Evolutionary conservation across 2,797 vertebrate genomes (phyloP), one percentile per base, ranked within the genome.

Genomic region (Thunnus albacares): DNA sequence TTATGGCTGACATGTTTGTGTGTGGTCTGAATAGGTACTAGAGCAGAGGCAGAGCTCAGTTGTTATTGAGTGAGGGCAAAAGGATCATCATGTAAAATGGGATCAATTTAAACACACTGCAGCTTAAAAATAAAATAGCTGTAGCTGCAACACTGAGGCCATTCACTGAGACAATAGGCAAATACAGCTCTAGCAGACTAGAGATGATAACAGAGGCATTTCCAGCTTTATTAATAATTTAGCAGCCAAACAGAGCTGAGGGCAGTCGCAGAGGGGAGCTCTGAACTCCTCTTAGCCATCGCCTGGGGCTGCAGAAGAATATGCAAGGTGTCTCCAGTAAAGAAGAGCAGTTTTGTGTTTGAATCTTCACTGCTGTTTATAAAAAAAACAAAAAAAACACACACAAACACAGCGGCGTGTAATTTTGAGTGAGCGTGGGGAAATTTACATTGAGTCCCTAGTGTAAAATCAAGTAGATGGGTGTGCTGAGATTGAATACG

Each of bases 181-280:
- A 93, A 94, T 81, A 86, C 81, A 80, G 80, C 71, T 75, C 60
- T 14, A 11, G 59, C 81, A 85, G 81, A 90, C 81, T 62, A 61
- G 71, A 81, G 84, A 89, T 77, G 87, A 92, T 93, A 94, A 90
- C 89, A 82, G 80, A 85, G 85, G 91, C 90, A 87, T 92, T 93
- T 90, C 79, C 81, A 79, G 87, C 84, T 75, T 86, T 90, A 93
- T 95, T 90, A 95, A 96, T 95, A 95, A 94, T 95, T 94, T 91
- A 96, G 74, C 77, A 86, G 87, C 80, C 84, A 93, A 94, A 93
- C 90, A 89, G 84, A 93, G 92, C 85, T 75, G 75, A 89, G 83
- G 89, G 87, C 89, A 87, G 91, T 83, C 64, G 38, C 88, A 70
- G 63, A 87, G 77, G 83, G 83, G 79, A 73, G 75, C 78, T 90